Base-by-base conservation (phyloP, 2,113 vertebrate species). In the Hippocampus barbouri region DNA sequence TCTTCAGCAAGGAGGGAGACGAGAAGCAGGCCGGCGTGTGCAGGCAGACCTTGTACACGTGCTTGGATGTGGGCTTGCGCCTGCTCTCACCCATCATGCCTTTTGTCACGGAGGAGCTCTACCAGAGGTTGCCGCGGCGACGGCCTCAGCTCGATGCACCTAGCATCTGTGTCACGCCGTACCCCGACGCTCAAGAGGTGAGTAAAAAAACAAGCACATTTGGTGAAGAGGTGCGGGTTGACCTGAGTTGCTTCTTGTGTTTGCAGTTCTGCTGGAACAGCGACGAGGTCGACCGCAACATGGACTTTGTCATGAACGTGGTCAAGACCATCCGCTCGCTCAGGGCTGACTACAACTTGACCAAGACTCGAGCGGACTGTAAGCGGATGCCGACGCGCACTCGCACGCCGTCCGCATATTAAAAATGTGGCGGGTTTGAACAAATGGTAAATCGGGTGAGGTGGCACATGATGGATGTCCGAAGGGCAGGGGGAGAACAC, bases 11-110 rank as follows among this genome's bases (percentile, higher is more conserved):
- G 85, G 85, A 85, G 1, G 92, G 89, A 12, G 84, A 78, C 10
- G 89, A 79, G 78, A 73, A 3, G 77, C 87, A 73, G 1, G 90
- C 87, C 0, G 73, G 79, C 4, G 84, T 92, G 3, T 94, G 94
- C 82, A 92, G 93, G 65, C 92, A 96, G 81, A 94, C 93, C 0
- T 92, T 97, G 43, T 96, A 95, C 84, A 96, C 94, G 54, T 95
- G 95, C 80, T 83, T 96, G 77, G 95, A 97, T 0, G 89, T 90
- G 0, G 95, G 94, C 11, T 90, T 96, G 56, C 90, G 95, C 27
- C 92, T 97, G 2, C 92, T 96, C 3, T 90, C 94, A 3, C 96
- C 96, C 20, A 56, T 96, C 73, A 97, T 97, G 96, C 96, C 96
- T 15, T 97, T 95, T 0, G 93, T 97, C 85, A 89, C 91, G 0